These are phyloP conservation scores for Enteromius unitaeniatus DNA, from an alignment of 2,797 vertebrate genomes.

Conservation along the genomic window DNA sequence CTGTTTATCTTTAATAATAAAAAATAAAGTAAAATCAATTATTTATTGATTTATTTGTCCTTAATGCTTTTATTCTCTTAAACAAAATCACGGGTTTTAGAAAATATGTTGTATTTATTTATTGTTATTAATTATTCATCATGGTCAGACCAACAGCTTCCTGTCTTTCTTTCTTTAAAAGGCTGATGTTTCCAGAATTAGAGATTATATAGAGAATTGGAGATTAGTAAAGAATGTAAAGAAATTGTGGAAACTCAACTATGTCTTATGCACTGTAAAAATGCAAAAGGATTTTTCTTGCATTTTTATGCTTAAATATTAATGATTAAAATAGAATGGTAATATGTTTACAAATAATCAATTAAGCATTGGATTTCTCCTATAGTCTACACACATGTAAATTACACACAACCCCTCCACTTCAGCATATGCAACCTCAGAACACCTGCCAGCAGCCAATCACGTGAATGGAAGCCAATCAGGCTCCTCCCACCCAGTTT, in stretches of 20 bases:
- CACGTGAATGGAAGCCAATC: slow-evolving; percentile 21
- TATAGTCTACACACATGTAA: slow-evolving; percentile 16
- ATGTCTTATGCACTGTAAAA: not conserved
- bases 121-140: not conserved
- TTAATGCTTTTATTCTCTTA: not conserved
- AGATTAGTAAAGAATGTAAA: not conserved
- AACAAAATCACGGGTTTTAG: not conserved
- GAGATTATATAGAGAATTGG: no score
- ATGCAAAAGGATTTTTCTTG: not conserved
- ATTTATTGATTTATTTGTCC: not conserved
- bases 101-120: not conserved
- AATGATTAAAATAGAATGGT: not conserved
- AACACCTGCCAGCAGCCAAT: slow-evolving; percentile 63
- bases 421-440: slow-evolving; percentile 59
- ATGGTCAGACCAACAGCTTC: not conserved
- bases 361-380: not conserved
- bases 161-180: not conserved
- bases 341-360: not conserved
- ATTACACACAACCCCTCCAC: slow-evolving; percentile 26
- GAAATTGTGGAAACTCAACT: not conserved
- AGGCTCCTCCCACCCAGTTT: slow-evolving; percentile 54
- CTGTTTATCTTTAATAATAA: not conserved
- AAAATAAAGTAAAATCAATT: no score
- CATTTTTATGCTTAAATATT: not conserved
- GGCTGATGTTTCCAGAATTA: not conserved